These are phyloP conservation scores for Agrotis clavis DNA, from an alignment of 2,888 invertebrate species.

Conservation along the genomic window DNA sequence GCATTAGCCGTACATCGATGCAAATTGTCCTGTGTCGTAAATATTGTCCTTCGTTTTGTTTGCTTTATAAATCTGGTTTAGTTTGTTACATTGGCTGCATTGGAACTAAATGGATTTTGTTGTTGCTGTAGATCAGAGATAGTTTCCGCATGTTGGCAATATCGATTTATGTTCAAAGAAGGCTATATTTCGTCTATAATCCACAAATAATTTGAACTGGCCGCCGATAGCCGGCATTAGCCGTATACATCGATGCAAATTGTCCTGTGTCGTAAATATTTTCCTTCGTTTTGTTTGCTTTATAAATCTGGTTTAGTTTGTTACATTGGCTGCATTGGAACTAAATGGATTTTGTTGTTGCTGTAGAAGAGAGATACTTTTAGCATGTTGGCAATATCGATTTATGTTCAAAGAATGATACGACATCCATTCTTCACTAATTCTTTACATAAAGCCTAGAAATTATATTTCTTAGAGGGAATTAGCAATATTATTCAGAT, in stretches of 20 bases:
- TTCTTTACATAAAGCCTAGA: too few species aligned
- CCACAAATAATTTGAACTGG: conserved; percentile 61
- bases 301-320: conserved; percentile 62
- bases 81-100: conserved; percentile 47
- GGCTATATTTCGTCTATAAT: conserved; percentile 56
- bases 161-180: conserved; percentile 13
- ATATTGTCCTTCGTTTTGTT: conserved; percentile 54
- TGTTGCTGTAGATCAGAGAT: conserved; percentile 20
- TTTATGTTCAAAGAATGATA: neutral
- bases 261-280: conserved; percentile 62
- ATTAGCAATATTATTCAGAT: too few species aligned
- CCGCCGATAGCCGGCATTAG: conserved; percentile 57
- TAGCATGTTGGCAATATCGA: conserved; percentile 16
- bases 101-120: conserved; percentile 48
- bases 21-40: conserved; percentile 63
- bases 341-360: conserved; percentile 44
- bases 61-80: conserved; percentile 63
- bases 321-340: conserved; percentile 50
- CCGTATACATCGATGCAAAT: conserved; percentile 61
- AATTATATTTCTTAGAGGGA: too few species aligned
- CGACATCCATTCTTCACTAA: neutral
- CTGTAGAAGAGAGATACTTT: conserved; percentile 27
- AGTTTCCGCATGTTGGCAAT: conserved; percentile 16
- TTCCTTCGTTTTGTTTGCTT: conserved; percentile 45
- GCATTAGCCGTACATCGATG: conserved; percentile 59